Evolutionary conservation across 2,797 vertebrate genomes (phyloP).

Genomic region (Pseudochaenichthys georgianus): DNA sequence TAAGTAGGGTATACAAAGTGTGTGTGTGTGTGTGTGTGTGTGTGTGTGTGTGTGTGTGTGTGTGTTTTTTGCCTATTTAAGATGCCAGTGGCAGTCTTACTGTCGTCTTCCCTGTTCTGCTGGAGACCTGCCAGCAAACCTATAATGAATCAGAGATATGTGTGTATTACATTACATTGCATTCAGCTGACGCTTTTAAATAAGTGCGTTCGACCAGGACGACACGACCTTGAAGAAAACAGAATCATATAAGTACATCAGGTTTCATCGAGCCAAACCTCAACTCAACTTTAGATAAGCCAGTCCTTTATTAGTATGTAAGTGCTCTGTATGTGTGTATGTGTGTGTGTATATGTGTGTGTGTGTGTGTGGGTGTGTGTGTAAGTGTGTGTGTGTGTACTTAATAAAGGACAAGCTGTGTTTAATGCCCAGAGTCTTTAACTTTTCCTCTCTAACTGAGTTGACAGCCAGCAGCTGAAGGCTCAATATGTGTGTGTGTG

Average conservation of each 20-base stretch:
- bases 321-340: background rate
- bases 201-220: too few relatives aligned
- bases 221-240: too few relatives aligned
- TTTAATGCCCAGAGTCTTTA: constrained; percentile 51
- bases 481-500: background rate
- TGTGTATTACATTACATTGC: background rate
- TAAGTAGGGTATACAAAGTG: constrained; percentile 34
- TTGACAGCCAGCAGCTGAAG: constrained; percentile 48
- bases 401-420: constrained; percentile 37
- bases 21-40: constrained; percentile 24
- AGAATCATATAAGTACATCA: too few relatives aligned
- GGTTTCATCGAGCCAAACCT: too few relatives aligned
- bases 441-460: constrained; percentile 22
- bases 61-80: constrained; percentile 44
- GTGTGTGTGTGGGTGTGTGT: constrained; percentile 13
- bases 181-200: too few relatives aligned
- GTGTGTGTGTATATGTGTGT: constrained; percentile 7
- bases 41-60: constrained; percentile 16
- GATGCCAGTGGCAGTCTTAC: constrained; percentile 24
- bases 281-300: too few relatives aligned
- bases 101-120: constrained; percentile 22
- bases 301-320: too few relatives aligned
- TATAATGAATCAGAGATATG: constrained; percentile 46
- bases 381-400: background rate
- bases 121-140: constrained; percentile 52